phyloP scores from a whole-genome alignment of 92 coral and sea anemone species.

The Palythoa grandis region DNA sequence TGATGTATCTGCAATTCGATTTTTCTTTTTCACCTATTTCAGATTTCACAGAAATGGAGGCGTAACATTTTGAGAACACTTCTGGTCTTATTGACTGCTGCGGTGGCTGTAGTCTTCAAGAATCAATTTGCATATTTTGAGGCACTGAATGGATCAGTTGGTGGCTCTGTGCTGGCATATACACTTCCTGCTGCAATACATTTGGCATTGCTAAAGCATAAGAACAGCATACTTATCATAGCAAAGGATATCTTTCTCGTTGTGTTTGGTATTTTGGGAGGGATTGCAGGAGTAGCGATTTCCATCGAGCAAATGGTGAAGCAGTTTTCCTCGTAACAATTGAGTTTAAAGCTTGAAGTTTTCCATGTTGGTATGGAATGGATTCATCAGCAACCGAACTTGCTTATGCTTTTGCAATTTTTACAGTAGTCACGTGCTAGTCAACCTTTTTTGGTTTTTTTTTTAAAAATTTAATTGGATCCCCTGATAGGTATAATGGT shows the following conservation, averaged over 20 bases:
- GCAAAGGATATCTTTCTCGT: slow-evolving; percentile 80
- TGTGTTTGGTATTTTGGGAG: slow-evolving; percentile 83
- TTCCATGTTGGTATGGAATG: background rate
- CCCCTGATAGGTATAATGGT: too few species aligned
- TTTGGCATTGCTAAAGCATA: slow-evolving; percentile 60
- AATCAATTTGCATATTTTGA: slow-evolving; percentile 87
- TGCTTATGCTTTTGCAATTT: too few species aligned
- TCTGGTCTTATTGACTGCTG: slow-evolving; percentile 77
- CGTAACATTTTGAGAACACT: slow-evolving; percentile 78
- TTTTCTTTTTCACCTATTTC: background rate
- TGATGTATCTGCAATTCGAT: background rate
- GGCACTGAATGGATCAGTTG: slow-evolving; percentile 89
- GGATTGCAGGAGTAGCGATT: slow-evolving; percentile 74
- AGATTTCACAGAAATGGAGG: slow-evolving; percentile 85
- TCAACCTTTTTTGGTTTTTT: too few species aligned
- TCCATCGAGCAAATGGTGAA: slow-evolving; percentile 73
- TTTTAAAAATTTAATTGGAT: too few species aligned
- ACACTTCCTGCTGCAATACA: slow-evolving; percentile 90
- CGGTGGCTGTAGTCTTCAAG: slow-evolving; percentile 77
- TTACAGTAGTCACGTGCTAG: too few species aligned
- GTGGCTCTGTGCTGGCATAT: slow-evolving; percentile 85
- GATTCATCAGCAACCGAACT: background rate
- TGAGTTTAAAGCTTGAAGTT: background rate
- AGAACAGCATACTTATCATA: slow-evolving; percentile 45
- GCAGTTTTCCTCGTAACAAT: background rate